Evolutionary conservation across 2,888 invertebrate species (phyloP), one percentile per base, ranked within the genome.

Genomic region (Chloroclysta siterata): DNA sequence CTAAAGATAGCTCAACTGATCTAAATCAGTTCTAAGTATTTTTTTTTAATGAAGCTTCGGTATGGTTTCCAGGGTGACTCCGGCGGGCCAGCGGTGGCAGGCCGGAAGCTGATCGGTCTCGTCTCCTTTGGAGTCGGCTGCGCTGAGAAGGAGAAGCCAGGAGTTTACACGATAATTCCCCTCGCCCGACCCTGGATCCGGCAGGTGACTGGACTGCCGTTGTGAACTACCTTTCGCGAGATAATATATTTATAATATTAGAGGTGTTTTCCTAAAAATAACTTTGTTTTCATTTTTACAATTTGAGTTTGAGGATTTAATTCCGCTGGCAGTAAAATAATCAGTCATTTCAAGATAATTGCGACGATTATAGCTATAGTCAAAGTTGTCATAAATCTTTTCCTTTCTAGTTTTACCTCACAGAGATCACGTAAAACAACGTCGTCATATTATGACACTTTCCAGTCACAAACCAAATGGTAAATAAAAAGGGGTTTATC

Each of bases 101-200:
- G 85, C 64, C 90, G 89, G 10, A 88, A 81, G 72, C 85, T 94
- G 58, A 76, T 94, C 36, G 94, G 94, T 0, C 74, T 94, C 63
- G 94, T 94, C n/a, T 94, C 94, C 2, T 94, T 93, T 74, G 94
- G 94, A 17, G 88, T 93, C 13, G 93, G 94, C 10, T 94, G 94
- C 65, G 94, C 94, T 0, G 77, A 84, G 63, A 84, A 86, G 6
- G 75, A 85, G 51, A 89, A 88, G 66, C 94, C 94, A 0, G 94
- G 94, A n/a, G 94, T 94, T 2, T 94, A 94, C 81, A 86, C 89
- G 63, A 88, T 89, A 61, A 85, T 94, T 44, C 87, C 91, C 0
- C 13, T 76, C 0, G 85, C 78, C 0, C 72, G 91, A 7, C 75
- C 76, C 1, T 93, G 93, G 93, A 91, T 93, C 44, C 72, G 90